Evolutionary conservation across 2,113 vertebrate genomes (phyloP).

Genomic region (Perca schrenkii): DNA sequence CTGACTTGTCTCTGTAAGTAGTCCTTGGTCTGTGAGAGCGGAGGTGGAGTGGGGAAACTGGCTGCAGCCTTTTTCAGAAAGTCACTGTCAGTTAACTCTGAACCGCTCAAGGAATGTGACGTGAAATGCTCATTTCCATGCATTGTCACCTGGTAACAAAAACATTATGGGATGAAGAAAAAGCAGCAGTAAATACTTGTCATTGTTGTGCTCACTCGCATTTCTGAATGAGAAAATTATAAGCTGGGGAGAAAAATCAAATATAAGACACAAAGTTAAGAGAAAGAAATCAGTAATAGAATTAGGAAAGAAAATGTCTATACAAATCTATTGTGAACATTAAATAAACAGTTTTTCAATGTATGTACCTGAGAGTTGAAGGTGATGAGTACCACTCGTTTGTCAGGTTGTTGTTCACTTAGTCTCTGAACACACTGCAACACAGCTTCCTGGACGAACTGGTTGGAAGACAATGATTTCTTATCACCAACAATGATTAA

Average conservation of each 20-base stretch:
- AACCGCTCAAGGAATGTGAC: slow-evolving; percentile 46
- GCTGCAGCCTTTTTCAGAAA: slow-evolving; percentile 67
- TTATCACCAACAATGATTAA: not conserved
- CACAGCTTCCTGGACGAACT: slow-evolving; percentile 81
- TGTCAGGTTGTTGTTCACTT: slow-evolving; percentile 59
- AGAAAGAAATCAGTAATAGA: not conserved
- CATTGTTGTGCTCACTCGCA: not conserved
- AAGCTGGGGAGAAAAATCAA: not conserved
- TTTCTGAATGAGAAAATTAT: not conserved
- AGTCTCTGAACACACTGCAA: slow-evolving; percentile 70
- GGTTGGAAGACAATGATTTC: slow-evolving; percentile 10
- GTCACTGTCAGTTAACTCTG: slow-evolving; percentile 63
- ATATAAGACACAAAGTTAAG: not conserved
- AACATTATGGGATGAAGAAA: not conserved
- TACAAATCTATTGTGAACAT: no score
- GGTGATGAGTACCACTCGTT: slow-evolving; percentile 77
- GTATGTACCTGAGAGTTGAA: slow-evolving; percentile 77
- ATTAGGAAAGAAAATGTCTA: not conserved
- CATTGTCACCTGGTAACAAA: slow-evolving; percentile 72
- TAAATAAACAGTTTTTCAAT: no score
- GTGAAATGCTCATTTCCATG: slow-evolving; percentile 66
- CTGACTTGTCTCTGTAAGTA: slow-evolving; percentile 70
- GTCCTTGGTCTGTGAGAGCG: slow-evolving; percentile 70
- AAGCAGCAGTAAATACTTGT: not conserved
- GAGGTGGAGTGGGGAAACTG: slow-evolving; percentile 70